These are phyloP conservation scores for Drosophila dives DNA, from an alignment of 2,888 invertebrate genomes.

Conservation along the genomic window DNA sequence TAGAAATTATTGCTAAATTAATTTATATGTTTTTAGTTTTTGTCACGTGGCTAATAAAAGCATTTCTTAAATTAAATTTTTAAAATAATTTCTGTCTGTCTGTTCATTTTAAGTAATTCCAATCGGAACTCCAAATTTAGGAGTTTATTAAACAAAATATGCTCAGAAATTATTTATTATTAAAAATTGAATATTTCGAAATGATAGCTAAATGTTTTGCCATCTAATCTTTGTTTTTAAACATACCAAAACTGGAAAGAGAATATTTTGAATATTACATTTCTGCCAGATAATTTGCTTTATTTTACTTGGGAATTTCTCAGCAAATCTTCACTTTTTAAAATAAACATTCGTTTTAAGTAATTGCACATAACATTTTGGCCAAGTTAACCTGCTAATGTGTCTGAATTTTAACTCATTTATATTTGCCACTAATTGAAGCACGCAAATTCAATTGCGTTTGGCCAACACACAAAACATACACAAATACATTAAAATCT, in stretches of 20 bases:
- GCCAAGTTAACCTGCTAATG: not conserved
- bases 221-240: not conserved
- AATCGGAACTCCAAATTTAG: no score
- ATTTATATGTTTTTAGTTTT: not conserved
- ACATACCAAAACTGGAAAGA: not conserved
- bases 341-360: not conserved
- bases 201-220: not conserved
- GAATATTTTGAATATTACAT: not conserved
- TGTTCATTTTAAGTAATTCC: no score
- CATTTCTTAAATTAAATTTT: not conserved
- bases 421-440: not conserved
- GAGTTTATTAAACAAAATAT: not conserved
- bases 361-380: not conserved
- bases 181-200: not conserved
- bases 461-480: not conserved
- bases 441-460: not conserved
- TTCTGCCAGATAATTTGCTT: not conserved
- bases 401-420: not conserved
- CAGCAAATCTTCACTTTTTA: not conserved
- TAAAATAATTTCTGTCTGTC: not conserved
- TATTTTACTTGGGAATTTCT: not conserved
- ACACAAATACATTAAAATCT: not conserved
- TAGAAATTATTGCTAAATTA: not conserved
- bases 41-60: not conserved
- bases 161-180: no score